phyloP scores from a whole-genome alignment of 37 sponge, comb jelly and placozoan species.

The Hormiphora californensis region DNA sequence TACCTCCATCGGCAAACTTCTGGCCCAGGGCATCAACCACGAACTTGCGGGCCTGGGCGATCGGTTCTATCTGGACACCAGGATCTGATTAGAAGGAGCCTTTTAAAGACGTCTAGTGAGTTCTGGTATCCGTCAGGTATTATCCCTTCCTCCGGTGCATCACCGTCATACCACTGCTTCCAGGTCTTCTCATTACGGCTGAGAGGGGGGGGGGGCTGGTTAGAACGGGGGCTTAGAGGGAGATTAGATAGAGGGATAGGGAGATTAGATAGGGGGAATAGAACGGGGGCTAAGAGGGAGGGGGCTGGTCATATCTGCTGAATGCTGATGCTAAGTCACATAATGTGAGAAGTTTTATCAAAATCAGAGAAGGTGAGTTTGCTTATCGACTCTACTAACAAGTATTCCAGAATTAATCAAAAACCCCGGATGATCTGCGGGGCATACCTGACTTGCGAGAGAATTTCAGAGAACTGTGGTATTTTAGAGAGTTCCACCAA shows the following conservation, averaged over 20 bases:
- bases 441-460: conserved; percentile 70
- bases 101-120: conserved; percentile 77
- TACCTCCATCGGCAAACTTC: conserved; percentile 87
- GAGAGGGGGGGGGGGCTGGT: not conserved
- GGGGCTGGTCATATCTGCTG: too few species aligned
- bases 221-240: too few species aligned
- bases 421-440: too few species aligned
- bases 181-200: conserved; percentile 78
- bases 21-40: conserved; percentile 77
- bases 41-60: conserved; percentile 36
- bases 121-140: conserved; percentile 92
- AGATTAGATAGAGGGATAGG: too few species aligned
- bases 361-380: too few species aligned
- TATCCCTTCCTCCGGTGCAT: conserved; percentile 90
- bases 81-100: conserved; percentile 69
- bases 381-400: too few species aligned
- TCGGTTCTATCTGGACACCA: conserved; percentile 41
- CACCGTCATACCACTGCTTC: conserved; percentile 98
- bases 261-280: too few species aligned
- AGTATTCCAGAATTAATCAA: too few species aligned
- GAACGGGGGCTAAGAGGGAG: too few species aligned
- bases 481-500: conserved; percentile 88
- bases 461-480: conserved; percentile 86
- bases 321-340: too few species aligned
- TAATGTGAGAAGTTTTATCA: too few species aligned